Conservation (phyloP, 2,888 invertebrate genomes). For the Carcina quercana region DNA sequence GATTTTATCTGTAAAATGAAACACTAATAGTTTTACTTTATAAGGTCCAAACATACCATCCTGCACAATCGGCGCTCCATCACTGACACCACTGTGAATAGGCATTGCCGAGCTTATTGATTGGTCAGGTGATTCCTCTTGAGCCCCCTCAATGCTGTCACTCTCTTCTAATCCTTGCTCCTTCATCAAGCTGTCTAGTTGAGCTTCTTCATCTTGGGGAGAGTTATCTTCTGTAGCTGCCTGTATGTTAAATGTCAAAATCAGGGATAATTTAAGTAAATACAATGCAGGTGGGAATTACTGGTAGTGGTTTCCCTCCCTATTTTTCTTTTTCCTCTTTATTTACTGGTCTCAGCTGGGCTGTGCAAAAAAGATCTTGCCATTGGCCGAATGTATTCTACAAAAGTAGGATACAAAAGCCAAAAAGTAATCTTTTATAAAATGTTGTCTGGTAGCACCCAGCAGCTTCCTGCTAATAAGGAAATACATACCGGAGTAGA, state of each 20-base stretch:
- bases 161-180: conserved; percentile 47
- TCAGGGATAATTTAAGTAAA: too few species aligned
- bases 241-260: conserved; percentile 26
- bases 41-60: conserved; percentile 62
- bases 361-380: too few species aligned
- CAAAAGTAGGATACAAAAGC: too few species aligned
- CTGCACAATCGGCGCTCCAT: conserved; percentile 50
- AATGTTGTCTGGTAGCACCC: too few species aligned
- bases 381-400: too few species aligned
- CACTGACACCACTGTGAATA: conserved; percentile 51
- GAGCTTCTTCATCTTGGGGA: conserved; percentile 51
- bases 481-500: conserved; percentile 57
- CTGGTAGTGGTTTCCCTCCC: too few species aligned
- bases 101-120: conserved; percentile 67
- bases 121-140: conserved; percentile 67
- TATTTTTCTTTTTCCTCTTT: too few species aligned
- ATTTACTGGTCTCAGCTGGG: too few species aligned
- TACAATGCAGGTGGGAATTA: too few species aligned
- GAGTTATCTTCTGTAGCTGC: conserved; percentile 52
- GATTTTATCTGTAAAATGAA: background rate
- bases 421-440: too few species aligned
- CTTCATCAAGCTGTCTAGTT: conserved; percentile 48
- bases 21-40: conserved; percentile 1
- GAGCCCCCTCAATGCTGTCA: conserved; percentile 27
- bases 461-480: too few species aligned